These are phyloP conservation scores for Melanostoma scalare DNA, from an alignment of 2,888 invertebrate species.

Conservation along the genomic window DNA sequence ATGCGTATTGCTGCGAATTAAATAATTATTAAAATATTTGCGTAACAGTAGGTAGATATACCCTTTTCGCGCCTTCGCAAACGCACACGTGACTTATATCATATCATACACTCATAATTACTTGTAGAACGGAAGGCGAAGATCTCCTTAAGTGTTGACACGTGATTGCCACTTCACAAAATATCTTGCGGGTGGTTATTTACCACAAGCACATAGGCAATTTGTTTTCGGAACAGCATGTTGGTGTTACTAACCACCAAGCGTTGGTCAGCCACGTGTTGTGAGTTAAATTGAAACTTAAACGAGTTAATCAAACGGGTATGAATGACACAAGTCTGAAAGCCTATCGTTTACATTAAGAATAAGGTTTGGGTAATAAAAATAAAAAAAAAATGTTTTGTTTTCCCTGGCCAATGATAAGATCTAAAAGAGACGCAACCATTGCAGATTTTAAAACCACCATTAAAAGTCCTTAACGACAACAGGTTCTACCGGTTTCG, in stretches of 20 bases:
- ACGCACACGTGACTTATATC: conserved; percentile 50
- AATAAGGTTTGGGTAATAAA: too few relatives aligned
- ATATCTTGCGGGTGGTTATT: conserved; percentile 47
- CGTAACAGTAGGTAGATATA: not conserved
- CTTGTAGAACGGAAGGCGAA: conserved; percentile 28
- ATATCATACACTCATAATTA: conserved; percentile 51
- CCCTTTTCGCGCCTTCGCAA: conserved; percentile 36
- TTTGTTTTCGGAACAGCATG: conserved; percentile 43
- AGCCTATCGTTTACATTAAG: too few relatives aligned
- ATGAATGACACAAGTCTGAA: conserved; percentile 27
- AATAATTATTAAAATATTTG: conserved; percentile 15
- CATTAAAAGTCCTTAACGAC: conserved; percentile 41
- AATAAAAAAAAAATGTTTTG: too few relatives aligned
- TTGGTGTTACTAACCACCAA: conserved; percentile 3
- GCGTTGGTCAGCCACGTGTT: conserved; percentile 67
- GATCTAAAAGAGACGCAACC: not conserved
- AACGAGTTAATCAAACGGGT: conserved; percentile 53
- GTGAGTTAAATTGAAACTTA: conserved; percentile 21
- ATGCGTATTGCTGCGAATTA: conserved; percentile 14
- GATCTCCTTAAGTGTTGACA: conserved; percentile 55
- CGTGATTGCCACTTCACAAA: conserved; percentile 56
- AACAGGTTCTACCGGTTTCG: conserved; percentile 72
- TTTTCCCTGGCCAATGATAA: conserved; percentile 4
- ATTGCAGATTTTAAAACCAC: conserved; percentile 13
- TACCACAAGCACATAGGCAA: conserved; percentile 32